A percentile compares a stretch with the other conserved stretches of the same genome.
Evolutionary conservation across 2,888 invertebrate species (phyloP).

Genomic region (Drosophila multiciliata): DNA sequence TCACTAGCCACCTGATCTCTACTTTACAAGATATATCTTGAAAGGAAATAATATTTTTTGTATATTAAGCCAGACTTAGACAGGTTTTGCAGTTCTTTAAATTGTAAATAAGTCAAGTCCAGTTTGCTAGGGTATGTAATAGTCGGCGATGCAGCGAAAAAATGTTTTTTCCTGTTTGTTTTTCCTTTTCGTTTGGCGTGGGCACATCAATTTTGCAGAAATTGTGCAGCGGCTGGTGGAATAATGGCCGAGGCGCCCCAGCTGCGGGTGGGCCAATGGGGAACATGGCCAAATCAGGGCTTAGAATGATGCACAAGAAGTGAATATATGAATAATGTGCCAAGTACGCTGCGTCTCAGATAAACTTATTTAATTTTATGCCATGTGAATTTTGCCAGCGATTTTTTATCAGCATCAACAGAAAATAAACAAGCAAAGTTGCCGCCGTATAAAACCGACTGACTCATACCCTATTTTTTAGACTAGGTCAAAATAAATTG

Average conservation of each 20-base stretch:
- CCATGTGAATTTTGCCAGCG: slow-evolving; percentile 35
- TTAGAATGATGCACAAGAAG: slow-evolving; percentile 48
- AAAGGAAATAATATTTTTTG: neutral
- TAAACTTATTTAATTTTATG: slow-evolving; percentile 39
- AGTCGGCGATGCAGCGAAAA: neutral
- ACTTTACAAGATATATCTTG: neutral
- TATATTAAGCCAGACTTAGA: neutral
- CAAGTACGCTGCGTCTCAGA: slow-evolving; percentile 34
- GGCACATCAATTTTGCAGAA: slow-evolving; percentile 71
- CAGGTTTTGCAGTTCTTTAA: no score
- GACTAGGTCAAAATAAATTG: neutral
- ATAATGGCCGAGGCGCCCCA: slow-evolving; percentile 49
- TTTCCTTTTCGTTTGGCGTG: slow-evolving; percentile 29
- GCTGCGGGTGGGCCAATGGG: slow-evolving; percentile 23
- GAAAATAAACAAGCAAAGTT: neutral
- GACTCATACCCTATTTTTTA: neutral
- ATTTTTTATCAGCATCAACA: slow-evolving; percentile 49
- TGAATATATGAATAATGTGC: slow-evolving; percentile 64
- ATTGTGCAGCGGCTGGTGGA: slow-evolving; percentile 62
- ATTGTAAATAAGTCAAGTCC: neutral
- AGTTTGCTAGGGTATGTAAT: neutral
- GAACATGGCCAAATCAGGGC: slow-evolving; percentile 52
- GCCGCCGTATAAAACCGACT: neutral
- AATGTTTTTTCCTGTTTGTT: neutral
- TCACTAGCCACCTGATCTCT: neutral